Percentiles rank a stretch among this genome's conserved stretches.
phyloP scores from a whole-genome alignment of 2,113 vertebrate genomes.

The Pyxicephalus adspersus region DNA sequence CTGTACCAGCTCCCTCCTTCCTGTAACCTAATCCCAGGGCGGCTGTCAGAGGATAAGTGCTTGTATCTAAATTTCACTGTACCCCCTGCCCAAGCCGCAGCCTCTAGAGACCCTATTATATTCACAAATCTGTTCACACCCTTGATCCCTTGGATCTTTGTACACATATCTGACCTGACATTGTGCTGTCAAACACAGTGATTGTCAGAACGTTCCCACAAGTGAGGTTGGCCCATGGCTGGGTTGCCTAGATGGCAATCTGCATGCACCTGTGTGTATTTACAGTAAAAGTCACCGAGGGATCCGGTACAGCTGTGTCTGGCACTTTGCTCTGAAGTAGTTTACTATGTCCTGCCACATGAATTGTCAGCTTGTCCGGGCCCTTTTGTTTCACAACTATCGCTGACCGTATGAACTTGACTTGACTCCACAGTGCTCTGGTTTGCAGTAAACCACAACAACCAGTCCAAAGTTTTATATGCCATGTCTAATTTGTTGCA shows the following conservation, averaged over 20 bases:
- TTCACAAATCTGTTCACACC: constrained; percentile 65
- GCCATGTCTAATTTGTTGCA: too few relatives aligned
- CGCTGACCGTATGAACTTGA: too few relatives aligned
- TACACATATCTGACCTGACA: constrained; percentile 63
- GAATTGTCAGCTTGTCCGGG: too few relatives aligned
- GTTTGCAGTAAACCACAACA: too few relatives aligned
- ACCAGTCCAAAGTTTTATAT: too few relatives aligned
- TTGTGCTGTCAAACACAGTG: constrained; percentile 62
- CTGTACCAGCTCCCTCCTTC: background rate
- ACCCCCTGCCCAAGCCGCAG: constrained; percentile 40
- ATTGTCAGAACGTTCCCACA: constrained; percentile 56
- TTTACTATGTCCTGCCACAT: too few relatives aligned
- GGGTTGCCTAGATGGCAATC: background rate
- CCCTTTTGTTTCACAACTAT: too few relatives aligned
- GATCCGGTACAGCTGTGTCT: background rate
- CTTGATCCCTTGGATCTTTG: constrained; percentile 64
- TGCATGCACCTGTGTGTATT: constrained; percentile 13
- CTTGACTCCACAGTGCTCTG: too few relatives aligned
- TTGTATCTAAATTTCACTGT: constrained; percentile 58
- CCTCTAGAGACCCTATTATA: constrained; percentile 63
- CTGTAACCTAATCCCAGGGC: background rate
- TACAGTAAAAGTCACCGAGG: background rate
- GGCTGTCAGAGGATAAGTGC: constrained; percentile 46
- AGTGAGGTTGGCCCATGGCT: background rate
- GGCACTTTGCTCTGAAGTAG: background rate